phyloP scores from a whole-genome alignment of 1,140 invertebrate species.

The Orchestia grillus region DNA sequence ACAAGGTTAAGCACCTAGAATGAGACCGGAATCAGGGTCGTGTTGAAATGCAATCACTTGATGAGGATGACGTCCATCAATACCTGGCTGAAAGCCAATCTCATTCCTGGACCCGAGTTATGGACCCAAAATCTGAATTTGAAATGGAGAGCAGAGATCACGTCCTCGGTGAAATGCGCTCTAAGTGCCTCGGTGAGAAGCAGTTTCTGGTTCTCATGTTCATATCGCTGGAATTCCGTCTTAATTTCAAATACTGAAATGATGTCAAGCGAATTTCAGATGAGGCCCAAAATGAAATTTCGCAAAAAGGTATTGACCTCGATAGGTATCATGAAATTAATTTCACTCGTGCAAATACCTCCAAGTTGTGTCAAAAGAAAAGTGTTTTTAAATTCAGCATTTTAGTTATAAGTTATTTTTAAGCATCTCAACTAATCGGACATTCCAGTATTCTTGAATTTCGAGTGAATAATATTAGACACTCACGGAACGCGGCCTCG shows the following conservation, averaged over 20 bases:
- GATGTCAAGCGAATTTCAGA: not conserved
- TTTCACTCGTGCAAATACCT: not conserved
- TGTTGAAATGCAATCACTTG: not conserved
- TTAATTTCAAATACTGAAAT: not conserved
- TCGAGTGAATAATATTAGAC: not conserved
- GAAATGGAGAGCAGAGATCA: not conserved
- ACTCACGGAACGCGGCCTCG: not conserved
- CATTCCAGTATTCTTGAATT: not conserved
- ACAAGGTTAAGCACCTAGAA: not conserved
- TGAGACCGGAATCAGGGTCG: not conserved
- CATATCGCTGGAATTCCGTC: not conserved
- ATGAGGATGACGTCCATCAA: not conserved
- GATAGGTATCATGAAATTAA: not conserved
- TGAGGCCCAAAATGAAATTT: not conserved
- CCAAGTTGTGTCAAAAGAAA: not conserved
- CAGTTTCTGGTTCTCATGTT: not conserved
- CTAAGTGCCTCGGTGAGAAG: not conserved
- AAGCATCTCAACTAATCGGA: not conserved
- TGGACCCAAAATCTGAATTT: not conserved
- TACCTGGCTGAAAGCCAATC: not conserved
- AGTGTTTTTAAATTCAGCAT: not conserved
- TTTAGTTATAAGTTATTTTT: not conserved
- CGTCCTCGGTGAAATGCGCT: not conserved
- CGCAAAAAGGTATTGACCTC: not conserved
- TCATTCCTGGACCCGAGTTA: not conserved